Evolutionary conservation across 2,797 vertebrate species (phyloP), one percentile per base, ranked within the genome.

Genomic region (Malacoctenus gilli): DNA sequence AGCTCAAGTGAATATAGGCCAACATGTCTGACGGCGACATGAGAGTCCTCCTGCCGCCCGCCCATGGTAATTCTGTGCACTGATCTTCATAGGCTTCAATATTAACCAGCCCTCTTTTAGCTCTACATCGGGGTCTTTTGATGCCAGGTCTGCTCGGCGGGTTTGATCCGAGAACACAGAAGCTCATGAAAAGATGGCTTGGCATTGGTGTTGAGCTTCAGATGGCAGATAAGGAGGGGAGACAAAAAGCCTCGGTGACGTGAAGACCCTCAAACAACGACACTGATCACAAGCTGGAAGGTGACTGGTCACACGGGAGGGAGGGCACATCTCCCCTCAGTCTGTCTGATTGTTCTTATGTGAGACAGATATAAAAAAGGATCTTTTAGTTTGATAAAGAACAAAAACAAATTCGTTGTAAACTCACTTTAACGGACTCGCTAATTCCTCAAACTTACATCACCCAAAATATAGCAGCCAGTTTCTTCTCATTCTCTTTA

Each of bases 1-100:
- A 78, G 54, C 60, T 42, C 2, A 1, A 58, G 65, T 22, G 34
- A 14, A 85, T 85, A 59, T 87, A 85, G 85, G 85, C 67, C 79
- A 85, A 71, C 79, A 66, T 77, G 82, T 81, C 80, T 83, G 77
- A 64, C 56, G 14, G 38, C 19, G 34, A 6, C 19, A 38, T 21
- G 56, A 49, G 48, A 56, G 55, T 49, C 58, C 59, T 59, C 50
- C 30, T 47, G 40, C 59, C 62, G 48, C 62, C 37, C 40, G 50
- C 61, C n/a, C 16, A 5, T 18, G 16, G 31, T 62, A 50, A 67
- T 64, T 59, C 70, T 34, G 21, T 62, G 63, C 60, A 42, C 60
- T 55, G 54, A 20, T 63, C 46, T 61, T 60, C 19, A 16, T 4
- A 8, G 38, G 36, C 18, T 69, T 38, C 43, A 58, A 53, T 68